Evolutionary conservation across 1,140 invertebrate species (phyloP).

Genomic region (Pachypsylla venusta): DNA sequence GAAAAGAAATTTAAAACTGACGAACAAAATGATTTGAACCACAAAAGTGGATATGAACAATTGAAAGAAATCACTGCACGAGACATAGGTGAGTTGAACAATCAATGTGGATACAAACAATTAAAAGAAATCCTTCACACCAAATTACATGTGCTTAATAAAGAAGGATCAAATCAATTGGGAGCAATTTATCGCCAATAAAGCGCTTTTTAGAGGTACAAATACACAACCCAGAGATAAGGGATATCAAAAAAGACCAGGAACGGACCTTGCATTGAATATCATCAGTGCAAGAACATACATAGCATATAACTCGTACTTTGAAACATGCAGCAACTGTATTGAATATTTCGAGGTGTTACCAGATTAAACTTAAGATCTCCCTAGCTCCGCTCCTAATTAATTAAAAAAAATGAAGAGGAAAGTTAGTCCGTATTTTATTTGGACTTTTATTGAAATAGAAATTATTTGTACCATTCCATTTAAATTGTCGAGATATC

Average conservation of each 20-base stretch:
- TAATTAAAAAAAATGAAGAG: too few species aligned
- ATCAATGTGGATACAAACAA: neutral
- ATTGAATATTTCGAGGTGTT: too few species aligned
- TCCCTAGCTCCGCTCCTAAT: too few species aligned
- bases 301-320: too few species aligned
- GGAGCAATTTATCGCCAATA: neutral
- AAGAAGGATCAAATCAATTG: neutral
- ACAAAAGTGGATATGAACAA: neutral
- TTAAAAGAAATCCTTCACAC: neutral
- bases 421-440: too few species aligned
- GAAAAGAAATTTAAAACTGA: conserved; percentile 5
- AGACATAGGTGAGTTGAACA: conserved; percentile 1
- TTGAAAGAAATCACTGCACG: neutral
- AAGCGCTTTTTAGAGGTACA: neutral
- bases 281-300: too few species aligned
- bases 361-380: too few species aligned
- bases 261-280: too few species aligned
- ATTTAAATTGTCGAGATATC: too few species aligned
- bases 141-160: neutral
- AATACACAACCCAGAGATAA: neutral
- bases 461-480: too few species aligned
- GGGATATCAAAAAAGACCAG: neutral
- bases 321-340: too few species aligned
- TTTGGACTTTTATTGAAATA: too few species aligned
- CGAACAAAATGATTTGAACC: neutral